A percentile compares a stretch with the other conserved stretches of the same genome.
Evolutionary conservation across 2,113 vertebrate genomes (phyloP).

Genomic region (Kryptolebias marmoratus): DNA sequence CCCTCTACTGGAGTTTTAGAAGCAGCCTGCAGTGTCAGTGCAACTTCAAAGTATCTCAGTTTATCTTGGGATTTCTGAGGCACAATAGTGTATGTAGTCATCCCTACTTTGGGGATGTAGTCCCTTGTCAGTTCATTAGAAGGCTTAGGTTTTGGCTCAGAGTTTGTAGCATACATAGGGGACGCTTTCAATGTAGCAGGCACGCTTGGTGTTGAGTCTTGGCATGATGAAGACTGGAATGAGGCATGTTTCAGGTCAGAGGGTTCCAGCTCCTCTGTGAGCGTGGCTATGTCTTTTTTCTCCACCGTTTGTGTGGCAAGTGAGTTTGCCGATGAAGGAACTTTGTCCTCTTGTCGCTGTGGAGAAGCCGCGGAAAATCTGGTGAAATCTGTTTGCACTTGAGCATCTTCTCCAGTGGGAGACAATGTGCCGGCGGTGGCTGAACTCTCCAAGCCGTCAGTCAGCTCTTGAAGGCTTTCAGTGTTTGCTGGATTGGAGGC

Average conservation of each 20-base stretch:
- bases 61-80: constrained; percentile 89
- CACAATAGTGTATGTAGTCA: constrained; percentile 97
- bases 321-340: background rate
- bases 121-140: constrained; percentile 94
- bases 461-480: constrained; percentile 32
- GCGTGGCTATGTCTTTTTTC: constrained; percentile 70
- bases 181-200: constrained; percentile 61
- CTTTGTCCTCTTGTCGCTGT: constrained; percentile 13
- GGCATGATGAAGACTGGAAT: constrained; percentile 31
- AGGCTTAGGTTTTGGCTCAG: constrained; percentile 88
- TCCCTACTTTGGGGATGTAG: constrained; percentile 94
- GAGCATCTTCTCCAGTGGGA: constrained; percentile 46
- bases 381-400: constrained; percentile 60
- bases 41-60: constrained; percentile 83
- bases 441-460: constrained; percentile 12
- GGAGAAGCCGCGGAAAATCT: constrained; percentile 23
- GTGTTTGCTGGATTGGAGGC: constrained; percentile 42
- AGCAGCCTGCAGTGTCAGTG: constrained; percentile 78
- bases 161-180: constrained; percentile 76
- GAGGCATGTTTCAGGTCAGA: constrained; percentile 25
- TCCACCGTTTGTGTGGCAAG: constrained; percentile 9
- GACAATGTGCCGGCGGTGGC: constrained; percentile 8
- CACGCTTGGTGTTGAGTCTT: constrained; percentile 31
- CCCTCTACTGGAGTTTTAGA: constrained; percentile 41
- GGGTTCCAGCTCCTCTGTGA: constrained; percentile 62